These are phyloP conservation scores for Isotomurus palustris DNA, from an alignment of 2,888 invertebrate genomes.

Conservation along the genomic window DNA sequence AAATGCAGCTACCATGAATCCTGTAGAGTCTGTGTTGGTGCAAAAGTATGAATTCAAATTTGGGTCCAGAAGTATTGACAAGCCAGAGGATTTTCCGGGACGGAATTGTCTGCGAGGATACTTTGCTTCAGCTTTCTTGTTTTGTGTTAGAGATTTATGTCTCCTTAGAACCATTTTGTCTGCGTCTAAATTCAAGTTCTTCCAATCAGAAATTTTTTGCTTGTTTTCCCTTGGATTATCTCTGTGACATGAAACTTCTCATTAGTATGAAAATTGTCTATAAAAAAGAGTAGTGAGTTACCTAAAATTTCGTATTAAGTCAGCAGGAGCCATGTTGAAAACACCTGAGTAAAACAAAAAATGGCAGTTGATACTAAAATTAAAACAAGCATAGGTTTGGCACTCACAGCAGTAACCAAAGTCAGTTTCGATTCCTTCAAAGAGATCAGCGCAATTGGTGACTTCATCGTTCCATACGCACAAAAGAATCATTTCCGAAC, in stretches of 20 bases:
- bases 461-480: conserved; percentile 64
- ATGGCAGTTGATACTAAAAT: no score
- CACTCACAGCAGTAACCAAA: conserved; percentile 75
- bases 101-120: conserved; percentile 31
- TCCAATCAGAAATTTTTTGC: no score
- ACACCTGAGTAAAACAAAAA: no score
- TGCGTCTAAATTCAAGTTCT: conserved; percentile 1
- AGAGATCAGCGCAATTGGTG: conserved; percentile 63
- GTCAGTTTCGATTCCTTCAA: conserved; percentile 72
- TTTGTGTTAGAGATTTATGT: neutral
- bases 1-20: conserved; percentile 34
- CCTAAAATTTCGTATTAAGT: no score
- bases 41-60: conserved; percentile 41
- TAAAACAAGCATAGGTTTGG: no score
- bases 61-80: conserved; percentile 40
- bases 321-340: no score
- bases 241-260: no score
- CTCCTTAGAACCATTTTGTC: conserved; percentile 15
- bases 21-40: conserved; percentile 37
- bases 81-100: conserved; percentile 40
- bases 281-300: no score
- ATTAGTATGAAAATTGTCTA: no score
- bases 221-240: no score
- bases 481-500: conserved; percentile 64
- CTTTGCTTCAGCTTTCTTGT: neutral